Conservation (phyloP, 1,140 invertebrate species). For the Papilio glaucus region DNA sequence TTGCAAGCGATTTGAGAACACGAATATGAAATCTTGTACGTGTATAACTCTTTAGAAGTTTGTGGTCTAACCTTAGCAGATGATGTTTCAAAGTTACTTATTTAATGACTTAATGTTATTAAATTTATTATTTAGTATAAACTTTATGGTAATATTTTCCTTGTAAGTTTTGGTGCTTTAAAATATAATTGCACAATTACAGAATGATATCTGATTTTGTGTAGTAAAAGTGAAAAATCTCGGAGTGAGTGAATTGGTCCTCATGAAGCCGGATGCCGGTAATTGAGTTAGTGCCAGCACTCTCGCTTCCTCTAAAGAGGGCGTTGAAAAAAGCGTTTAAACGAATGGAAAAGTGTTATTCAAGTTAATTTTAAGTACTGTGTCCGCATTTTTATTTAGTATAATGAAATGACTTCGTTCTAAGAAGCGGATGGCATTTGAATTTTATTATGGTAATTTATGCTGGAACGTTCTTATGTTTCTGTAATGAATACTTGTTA, state of each 20-base stretch:
- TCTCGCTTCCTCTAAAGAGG: conserved; percentile 52
- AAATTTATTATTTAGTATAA: too few species aligned
- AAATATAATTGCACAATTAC: conserved; percentile 7
- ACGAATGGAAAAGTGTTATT: conserved; percentile 38
- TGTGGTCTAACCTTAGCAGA: too few species aligned
- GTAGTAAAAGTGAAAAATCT: conserved; percentile 57
- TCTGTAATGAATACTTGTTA: not conserved
- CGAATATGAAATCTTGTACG: too few species aligned
- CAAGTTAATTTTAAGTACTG: conserved; percentile 32
- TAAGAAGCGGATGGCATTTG: conserved; percentile 15
- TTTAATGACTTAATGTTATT: too few species aligned
- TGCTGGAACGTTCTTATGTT: not conserved
- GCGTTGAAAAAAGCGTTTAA: conserved; percentile 50
- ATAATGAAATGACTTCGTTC: conserved; percentile 21
- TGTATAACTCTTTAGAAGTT: too few species aligned
- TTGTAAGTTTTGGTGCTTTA: not conserved
- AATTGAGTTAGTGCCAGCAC: conserved; percentile 76
- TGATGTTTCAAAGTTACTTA: too few species aligned
- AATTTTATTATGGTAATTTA: conserved; percentile 12
- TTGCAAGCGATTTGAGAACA: too few species aligned
- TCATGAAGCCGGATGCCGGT: conserved; percentile 70
- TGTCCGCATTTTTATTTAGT: conserved; percentile 35
- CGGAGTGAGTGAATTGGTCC: conserved; percentile 66
- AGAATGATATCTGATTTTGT: conserved; percentile 52
- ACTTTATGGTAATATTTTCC: not conserved